A percentile compares a stretch with the other conserved stretches of the same genome.
These are phyloP conservation scores for Noturus placidus DNA, from an alignment of 2,113 vertebrate species.

Conservation along the genomic window DNA sequence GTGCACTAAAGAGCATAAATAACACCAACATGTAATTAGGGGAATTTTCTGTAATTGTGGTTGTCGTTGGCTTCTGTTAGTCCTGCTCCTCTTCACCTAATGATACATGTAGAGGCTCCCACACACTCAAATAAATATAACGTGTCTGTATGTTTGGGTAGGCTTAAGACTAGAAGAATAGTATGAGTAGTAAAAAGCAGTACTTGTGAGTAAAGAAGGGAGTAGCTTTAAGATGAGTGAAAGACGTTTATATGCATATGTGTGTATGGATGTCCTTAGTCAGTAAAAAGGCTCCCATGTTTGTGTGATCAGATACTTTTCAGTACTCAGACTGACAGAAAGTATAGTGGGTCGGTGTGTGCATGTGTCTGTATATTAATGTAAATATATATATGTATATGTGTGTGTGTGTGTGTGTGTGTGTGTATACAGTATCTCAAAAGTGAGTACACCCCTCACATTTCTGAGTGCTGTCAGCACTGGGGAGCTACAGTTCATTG, in stretches of 20 bases:
- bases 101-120: not conserved
- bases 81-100: not conserved
- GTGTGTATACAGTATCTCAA: no score
- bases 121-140: not conserved
- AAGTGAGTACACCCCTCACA: no score
- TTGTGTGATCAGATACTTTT: not conserved
- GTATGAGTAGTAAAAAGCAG: not conserved
- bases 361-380: no score
- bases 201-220: no score
- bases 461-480: no score
- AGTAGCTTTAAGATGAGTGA: not conserved
- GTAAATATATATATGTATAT: no score
- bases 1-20: not conserved
- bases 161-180: not conserved
- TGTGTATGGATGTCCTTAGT: not conserved
- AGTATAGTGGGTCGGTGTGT: no score
- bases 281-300: not conserved
- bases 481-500: no score
- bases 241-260: not conserved
- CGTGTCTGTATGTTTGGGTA: not conserved
- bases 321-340: not conserved
- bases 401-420: no score
- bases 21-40: constrained; percentile 6
- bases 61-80: not conserved
- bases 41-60: not conserved